Base-by-base conservation (phyloP, 1,140 invertebrate species). In the Rhopalosiphum maidis region DNA sequence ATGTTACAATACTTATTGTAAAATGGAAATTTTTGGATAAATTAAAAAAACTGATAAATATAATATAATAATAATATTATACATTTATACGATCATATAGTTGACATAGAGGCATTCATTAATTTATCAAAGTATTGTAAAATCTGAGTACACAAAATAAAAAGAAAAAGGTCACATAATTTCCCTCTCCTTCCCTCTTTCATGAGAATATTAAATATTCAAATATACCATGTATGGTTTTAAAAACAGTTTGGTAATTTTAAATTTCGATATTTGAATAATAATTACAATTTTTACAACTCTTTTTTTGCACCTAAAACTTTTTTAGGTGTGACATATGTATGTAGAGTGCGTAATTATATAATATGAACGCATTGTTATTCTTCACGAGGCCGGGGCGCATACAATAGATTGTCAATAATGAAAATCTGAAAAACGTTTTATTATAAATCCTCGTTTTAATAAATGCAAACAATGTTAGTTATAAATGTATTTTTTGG, bases 361-460 rank as follows among this genome's bases (percentile, higher is more conserved):
- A 51, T 51, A 30, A 68, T 8, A 30, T 68, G 60, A n/a, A 77
- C 30, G 30, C 23, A 77, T 77, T 77, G 15, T 77, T 77, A 77
- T 77, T 77, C 4, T 77, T n/a, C n/a, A 77, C 60, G 60, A 23
- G 15, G n/a, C 4, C 60, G 60, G 15, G n/a, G 60, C 60, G 11
- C 30, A n/a, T 15, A n/a, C 60, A 77, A 35, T n/a, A 77, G 60
- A 77, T n/a, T n/a, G 18, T n/a, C 60, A 77, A 77, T 77, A 77
- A n/a, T 77, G 60, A 77, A 77, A n/a, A 77, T 77, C 60, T n/a
- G 60, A n/a, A 77, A 77, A n/a, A 77, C 30, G 60, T 77, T 77
- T 77, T 21, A 77, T 18, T 77, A 77, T n/a, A 77, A 77, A 77
- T 77, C 30, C 30, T 77, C 30, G 15, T 68, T 68, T n/a, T n/a